Evolutionary conservation across 1,140 invertebrate species (phyloP).

Genomic region (roundworm (Caenorhabditis elegans)): WBcel235 BX284606.5:14067501-14068000

Average conservation of each 20-base stretch:
- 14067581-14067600: slow-evolving; percentile 63
- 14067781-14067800: slow-evolving; percentile 35
- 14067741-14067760: slow-evolving; percentile 59
- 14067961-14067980: not conserved
- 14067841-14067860: not conserved
- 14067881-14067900: slow-evolving; percentile 33
- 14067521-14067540: not conserved
- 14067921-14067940: not conserved
- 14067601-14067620: slow-evolving; percentile 63
- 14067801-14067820: not conserved
- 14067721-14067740: slow-evolving; percentile 52
- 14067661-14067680: not conserved
- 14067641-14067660: slow-evolving; percentile 50
- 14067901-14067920: not conserved
- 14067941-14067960: not conserved
- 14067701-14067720: slow-evolving; percentile 46
- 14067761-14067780: slow-evolving; percentile 39
- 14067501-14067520: too few species aligned
- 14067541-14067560: slow-evolving; percentile 16
- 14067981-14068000: slow-evolving; percentile 21
- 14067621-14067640: slow-evolving; percentile 60
- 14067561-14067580: slow-evolving; percentile 54
- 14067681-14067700: not conserved
- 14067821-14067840: not conserved
- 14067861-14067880: slow-evolving; percentile 34